Conservation (phyloP, 2,797 vertebrate genomes). For the Myoxocephalus aenaeus region DNA sequence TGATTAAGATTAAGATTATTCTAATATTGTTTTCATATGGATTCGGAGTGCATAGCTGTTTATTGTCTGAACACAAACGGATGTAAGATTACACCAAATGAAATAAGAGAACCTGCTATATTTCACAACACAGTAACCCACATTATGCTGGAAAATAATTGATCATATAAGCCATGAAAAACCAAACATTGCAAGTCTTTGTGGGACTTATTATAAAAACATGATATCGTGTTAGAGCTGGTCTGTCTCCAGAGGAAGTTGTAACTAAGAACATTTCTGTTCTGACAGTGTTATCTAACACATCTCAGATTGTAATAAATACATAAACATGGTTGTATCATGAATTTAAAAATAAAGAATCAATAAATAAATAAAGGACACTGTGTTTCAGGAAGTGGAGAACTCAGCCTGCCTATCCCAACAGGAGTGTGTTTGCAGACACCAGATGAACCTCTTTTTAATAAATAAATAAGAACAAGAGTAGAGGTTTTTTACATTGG, state of each 20-base stretch:
- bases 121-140: too few relatives aligned
- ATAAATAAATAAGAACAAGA: fast-evolving
- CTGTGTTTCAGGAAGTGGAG: background rate
- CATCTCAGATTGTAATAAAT: background rate
- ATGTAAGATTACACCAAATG: too few relatives aligned
- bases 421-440: constrained; percentile 21
- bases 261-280: background rate
- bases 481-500: fast-evolving
- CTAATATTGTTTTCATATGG: background rate
- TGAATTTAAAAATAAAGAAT: background rate
- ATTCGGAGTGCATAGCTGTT: background rate
- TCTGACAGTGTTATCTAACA: background rate
- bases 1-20: background rate
- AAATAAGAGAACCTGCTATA: too few relatives aligned
- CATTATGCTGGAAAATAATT: background rate
- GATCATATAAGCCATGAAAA: background rate
- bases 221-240: background rate
- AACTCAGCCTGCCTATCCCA: background rate
- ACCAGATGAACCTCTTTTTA: background rate
- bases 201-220: too few relatives aligned
- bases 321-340: background rate
- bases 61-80: too few relatives aligned
- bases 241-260: background rate
- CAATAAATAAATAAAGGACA: background rate
- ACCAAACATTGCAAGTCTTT: background rate